Evolutionary conservation across 2,113 vertebrate species (phyloP).

Genomic region (Aythya baeri): DNA sequence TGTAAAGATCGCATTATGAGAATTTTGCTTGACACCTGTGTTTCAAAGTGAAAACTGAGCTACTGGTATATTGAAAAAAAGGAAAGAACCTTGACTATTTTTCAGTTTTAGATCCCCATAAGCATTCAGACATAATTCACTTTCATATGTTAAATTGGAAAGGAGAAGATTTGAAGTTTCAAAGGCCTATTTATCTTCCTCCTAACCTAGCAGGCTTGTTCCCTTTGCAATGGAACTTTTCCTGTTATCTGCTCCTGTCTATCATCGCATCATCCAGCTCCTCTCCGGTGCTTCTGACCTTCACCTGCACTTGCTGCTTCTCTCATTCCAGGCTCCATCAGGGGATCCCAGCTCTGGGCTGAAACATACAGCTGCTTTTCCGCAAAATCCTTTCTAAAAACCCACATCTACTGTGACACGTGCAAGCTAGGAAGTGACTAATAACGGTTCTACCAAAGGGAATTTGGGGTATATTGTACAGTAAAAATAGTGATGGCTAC

Average conservation of each 20-base stretch:
- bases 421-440: neutral
- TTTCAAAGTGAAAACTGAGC: slow-evolving; percentile 37
- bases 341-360: slow-evolving; percentile 3
- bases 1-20: neutral
- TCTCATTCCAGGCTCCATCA: neutral
- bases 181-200: slow-evolving; percentile 51
- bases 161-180: slow-evolving; percentile 48
- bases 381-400: neutral
- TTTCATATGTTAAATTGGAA: slow-evolving; percentile 56
- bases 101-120: slow-evolving; percentile 32
- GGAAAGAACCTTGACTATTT: slow-evolving; percentile 8
- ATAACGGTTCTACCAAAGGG: neutral
- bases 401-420: neutral
- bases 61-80: neutral
- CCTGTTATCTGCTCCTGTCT: slow-evolving; percentile 37
- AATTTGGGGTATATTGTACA: neutral
- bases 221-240: slow-evolving; percentile 1
- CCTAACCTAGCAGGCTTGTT: slow-evolving; percentile 33
- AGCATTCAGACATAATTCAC: slow-evolving; percentile 34
- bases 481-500: neutral
- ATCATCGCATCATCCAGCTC: slow-evolving; percentile 3
- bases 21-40: neutral
- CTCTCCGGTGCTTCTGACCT: slow-evolving; percentile 18
- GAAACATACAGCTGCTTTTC: neutral
- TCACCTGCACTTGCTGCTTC: slow-evolving; percentile 11